Conservation (phyloP, 37 sponge, comb jelly and placozoan species). For the Petrosia ficiformis region DNA sequence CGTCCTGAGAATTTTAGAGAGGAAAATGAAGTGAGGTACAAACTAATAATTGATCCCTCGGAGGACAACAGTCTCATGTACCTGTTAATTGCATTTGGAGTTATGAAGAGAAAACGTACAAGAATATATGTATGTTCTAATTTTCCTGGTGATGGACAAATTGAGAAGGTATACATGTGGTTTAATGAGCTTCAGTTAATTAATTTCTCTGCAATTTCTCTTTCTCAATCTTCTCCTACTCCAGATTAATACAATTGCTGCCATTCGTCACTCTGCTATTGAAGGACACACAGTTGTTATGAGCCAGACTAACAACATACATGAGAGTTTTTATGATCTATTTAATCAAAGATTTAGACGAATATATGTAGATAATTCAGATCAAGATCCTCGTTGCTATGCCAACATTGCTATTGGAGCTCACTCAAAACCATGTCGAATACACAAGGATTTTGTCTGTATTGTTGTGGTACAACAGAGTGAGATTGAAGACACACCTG, state of each 20-base stretch:
- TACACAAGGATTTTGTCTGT: conserved; percentile 79
- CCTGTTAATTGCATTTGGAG: conserved; percentile 62
- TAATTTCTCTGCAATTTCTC: not conserved
- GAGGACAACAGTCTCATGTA: conserved; percentile 76
- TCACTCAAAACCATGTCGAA: conserved; percentile 71
- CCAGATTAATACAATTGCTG: conserved; percentile 74
- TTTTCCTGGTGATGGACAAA: conserved; percentile 76
- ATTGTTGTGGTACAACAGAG: conserved; percentile 72
- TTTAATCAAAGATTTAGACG: conserved; percentile 80
- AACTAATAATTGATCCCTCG: conserved; percentile 81
- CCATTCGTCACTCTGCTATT: conserved; percentile 68
- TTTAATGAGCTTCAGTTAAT: not conserved
- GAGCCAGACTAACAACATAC: conserved; percentile 81
- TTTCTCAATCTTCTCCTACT: not conserved
- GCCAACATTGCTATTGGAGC: conserved; percentile 89
- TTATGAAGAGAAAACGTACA: conserved; percentile 49
- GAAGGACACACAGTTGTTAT: conserved; percentile 83
- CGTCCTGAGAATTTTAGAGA: conserved; percentile 26
- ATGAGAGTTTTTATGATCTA: conserved; percentile 89
- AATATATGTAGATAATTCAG: conserved; percentile 55
- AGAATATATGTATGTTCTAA: conserved; percentile 70
- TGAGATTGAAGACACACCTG: conserved; percentile 67
- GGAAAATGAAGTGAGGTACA: conserved; percentile 76
- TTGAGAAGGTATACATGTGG: conserved; percentile 59
- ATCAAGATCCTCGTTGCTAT: conserved; percentile 60